Evolutionary conservation across 2,797 vertebrate genomes (phyloP).

Genomic region (Microctenopoma steveboyesi): DNA sequence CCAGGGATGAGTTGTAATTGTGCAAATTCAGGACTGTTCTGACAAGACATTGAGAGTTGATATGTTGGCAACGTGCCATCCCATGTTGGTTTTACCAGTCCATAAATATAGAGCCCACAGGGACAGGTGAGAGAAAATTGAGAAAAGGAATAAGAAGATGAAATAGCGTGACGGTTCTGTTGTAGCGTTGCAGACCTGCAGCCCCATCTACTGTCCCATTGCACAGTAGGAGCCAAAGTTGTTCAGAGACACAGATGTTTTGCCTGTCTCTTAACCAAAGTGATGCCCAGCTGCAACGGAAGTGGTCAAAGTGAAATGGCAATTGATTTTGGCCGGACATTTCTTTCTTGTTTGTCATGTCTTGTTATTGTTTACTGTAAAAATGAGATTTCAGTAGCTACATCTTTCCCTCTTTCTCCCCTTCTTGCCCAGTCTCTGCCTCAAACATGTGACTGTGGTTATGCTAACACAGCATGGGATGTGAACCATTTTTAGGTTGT

Average conservation of each 20-base stretch:
- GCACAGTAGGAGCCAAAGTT: conserved; percentile 59
- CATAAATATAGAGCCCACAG: conserved; percentile 74
- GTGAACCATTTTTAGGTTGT: conserved; percentile 80
- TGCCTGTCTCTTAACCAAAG: conserved; percentile 44
- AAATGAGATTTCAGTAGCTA: conserved; percentile 50
- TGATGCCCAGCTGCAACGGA: conserved; percentile 33
- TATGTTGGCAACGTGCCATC: conserved; percentile 77
- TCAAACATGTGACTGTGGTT: conserved; percentile 76
- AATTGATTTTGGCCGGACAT: conserved; percentile 33
- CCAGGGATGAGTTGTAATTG: conserved; percentile 68
- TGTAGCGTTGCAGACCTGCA: conserved; percentile 68
- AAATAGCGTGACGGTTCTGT: conserved; percentile 28
- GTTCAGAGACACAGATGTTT: conserved; percentile 60
- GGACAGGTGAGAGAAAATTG: conserved; percentile 51
- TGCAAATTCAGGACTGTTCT: conserved; percentile 78
- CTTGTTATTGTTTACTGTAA: conserved; percentile 56
- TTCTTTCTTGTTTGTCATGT: conserved; percentile 38
- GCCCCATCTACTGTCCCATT: conserved; percentile 81
- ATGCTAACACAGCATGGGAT: conserved; percentile 77
- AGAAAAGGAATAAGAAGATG: conserved; percentile 27
- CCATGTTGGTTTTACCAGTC: conserved; percentile 75
- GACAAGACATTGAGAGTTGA: conserved; percentile 79
- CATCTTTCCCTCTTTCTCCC: conserved; percentile 52
- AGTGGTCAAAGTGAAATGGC: conserved; percentile 42
- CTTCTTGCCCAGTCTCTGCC: conserved; percentile 39